These are phyloP conservation scores for Myopa tessellatipennis DNA, from an alignment of 2,888 invertebrate species.

Conservation along the genomic window DNA sequence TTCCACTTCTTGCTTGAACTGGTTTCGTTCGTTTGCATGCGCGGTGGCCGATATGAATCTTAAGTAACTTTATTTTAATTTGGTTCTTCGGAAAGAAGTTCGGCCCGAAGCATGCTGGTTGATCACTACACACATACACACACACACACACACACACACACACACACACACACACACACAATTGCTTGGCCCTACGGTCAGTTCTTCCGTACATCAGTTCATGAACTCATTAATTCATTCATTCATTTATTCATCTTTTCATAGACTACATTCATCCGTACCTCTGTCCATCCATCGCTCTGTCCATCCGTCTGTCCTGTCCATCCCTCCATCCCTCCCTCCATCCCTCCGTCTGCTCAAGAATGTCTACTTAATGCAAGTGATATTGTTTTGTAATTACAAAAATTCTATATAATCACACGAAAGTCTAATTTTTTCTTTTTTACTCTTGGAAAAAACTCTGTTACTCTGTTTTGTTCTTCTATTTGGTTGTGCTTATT, in stretches of 20 bases:
- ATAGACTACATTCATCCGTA: neutral
- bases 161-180: neutral
- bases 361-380: constrained; percentile 7
- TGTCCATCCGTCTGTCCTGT: neutral
- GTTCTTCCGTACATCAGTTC: too few species aligned
- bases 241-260: neutral
- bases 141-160: neutral
- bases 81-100: too few species aligned
- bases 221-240: neutral
- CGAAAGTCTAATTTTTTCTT: constrained; percentile 16
- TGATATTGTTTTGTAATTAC: constrained; percentile 35
- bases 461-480: neutral
- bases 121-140: too few species aligned
- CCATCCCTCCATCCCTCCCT: neutral
- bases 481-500: neutral
- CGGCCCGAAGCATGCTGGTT: too few species aligned
- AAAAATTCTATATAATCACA: constrained; percentile 35
- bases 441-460: neutral
- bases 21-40: constrained; percentile 24
- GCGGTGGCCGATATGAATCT: constrained; percentile 33
- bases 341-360: neutral
- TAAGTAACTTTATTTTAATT: neutral
- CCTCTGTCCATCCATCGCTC: neutral
- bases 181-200: too few species aligned
- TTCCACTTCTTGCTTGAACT: neutral